phyloP scores from a whole-genome alignment of 1,140 invertebrate genomes.

The Melitaea cinxia region DNA sequence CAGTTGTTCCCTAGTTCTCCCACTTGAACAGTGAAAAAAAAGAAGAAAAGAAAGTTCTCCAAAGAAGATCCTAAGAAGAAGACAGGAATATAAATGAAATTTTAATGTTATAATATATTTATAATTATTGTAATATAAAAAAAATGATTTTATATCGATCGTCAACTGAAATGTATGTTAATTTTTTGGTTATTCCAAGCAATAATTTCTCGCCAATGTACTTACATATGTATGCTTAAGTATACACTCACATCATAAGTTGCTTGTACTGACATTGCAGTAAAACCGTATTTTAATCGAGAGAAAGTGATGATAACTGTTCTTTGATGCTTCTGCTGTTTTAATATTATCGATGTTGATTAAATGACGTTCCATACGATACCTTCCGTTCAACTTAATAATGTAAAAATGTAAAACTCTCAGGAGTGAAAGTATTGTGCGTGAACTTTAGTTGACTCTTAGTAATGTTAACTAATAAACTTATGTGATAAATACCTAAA shows the following conservation, averaged over 20 bases:
- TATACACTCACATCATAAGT: neutral
- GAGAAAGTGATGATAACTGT: slow-evolving; percentile 5
- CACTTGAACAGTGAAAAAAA: slow-evolving; percentile 17
- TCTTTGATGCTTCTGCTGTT: neutral
- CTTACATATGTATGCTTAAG: neutral
- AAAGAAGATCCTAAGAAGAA: neutral
- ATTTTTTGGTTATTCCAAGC: neutral
- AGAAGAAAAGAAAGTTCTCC: neutral
- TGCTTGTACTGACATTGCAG: neutral
- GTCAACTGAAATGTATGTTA: neutral
- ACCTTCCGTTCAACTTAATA: neutral
- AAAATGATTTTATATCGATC: no score
- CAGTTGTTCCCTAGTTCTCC: slow-evolving; percentile 86
- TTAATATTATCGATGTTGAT: slow-evolving; percentile 1
- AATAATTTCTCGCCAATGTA: neutral
- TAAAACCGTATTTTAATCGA: slow-evolving; percentile 3
- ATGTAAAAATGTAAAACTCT: no score
- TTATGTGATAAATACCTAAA: no score
- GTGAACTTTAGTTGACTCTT: no score
- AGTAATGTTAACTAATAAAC: no score
- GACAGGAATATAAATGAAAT: no score
- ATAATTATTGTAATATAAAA: no score
- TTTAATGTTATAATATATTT: neutral
- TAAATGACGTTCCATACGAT: neutral
- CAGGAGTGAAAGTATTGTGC: no score